These are phyloP conservation scores for Microcebus griseorufus DNA, from an alignment of 2,113 vertebrate species.

Conservation along the genomic window DNA sequence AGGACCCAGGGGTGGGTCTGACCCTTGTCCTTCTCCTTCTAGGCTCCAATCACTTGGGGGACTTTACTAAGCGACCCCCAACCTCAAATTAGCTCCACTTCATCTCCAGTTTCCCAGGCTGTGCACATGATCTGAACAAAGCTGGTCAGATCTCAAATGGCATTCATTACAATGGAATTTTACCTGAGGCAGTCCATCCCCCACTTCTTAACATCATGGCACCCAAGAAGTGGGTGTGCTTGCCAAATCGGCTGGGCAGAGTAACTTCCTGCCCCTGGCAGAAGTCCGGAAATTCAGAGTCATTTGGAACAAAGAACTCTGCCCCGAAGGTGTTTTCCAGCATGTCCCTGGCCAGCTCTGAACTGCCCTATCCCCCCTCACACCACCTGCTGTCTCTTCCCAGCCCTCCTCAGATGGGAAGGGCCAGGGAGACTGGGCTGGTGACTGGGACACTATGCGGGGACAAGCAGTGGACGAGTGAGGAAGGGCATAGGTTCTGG, in stretches of 20 bases:
- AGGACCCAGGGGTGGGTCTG: not conserved
- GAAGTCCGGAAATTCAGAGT: conserved; percentile 64
- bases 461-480: not conserved
- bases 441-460: not conserved
- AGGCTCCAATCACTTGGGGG: not conserved
- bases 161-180: conserved; percentile 77
- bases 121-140: conserved; percentile 19
- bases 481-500: not conserved
- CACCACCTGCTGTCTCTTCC: not conserved
- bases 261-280: conserved; percentile 71
- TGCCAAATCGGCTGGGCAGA: conserved; percentile 75
- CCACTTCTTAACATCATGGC: conserved; percentile 64
- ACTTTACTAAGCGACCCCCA: not conserved
- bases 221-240: conserved; percentile 46
- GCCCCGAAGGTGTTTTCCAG: conserved; percentile 74
- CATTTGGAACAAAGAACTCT: conserved; percentile 76
- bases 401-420: not conserved
- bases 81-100: not conserved
- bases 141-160: conserved; percentile 36
- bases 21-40: not conserved
- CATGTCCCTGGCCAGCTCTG: conserved; percentile 41
- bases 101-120: conserved; percentile 26
- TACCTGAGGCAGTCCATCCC: conserved; percentile 71
- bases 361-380: conserved; percentile 25
- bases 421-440: not conserved